Percentiles rank a stretch among this genome's conserved stretches.
Conservation (phyloP, 1,140 invertebrate genomes). For the Andrena cerasifolii region DNA sequence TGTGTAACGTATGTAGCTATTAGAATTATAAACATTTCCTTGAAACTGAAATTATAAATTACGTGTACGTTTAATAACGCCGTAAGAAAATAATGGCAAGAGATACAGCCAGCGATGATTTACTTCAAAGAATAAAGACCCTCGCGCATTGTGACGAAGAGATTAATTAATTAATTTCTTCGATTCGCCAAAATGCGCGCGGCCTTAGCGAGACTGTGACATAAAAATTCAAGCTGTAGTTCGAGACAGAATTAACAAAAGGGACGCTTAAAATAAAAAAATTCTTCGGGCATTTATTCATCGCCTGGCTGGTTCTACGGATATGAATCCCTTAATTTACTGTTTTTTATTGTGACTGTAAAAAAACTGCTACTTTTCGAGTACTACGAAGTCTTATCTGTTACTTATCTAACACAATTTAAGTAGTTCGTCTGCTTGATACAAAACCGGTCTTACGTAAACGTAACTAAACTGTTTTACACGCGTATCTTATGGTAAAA, state of each 20-base stretch:
- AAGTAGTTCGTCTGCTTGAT: neutral
- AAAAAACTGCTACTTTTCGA: neutral
- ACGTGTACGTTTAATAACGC: neutral
- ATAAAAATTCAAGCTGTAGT: too few relatives aligned
- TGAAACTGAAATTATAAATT: neutral
- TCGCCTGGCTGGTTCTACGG: neutral
- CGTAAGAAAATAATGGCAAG: neutral
- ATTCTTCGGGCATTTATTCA: neutral
- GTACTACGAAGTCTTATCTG: neutral
- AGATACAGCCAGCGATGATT: neutral
- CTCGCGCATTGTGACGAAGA: too few relatives aligned
- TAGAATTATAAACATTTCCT: neutral
- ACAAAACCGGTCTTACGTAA: neutral
- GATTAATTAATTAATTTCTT: too few relatives aligned
- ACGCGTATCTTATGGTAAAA: neutral
- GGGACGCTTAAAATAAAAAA: neutral
- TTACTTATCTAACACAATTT: neutral
- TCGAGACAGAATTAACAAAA: neutral
- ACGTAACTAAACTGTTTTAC: neutral
- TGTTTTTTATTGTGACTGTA: neutral
- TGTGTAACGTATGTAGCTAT: neutral
- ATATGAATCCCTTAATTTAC: neutral
- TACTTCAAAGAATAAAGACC: slow-evolving; percentile 17
- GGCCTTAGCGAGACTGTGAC: too few relatives aligned
- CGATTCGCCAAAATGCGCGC: too few relatives aligned